phyloP scores from a whole-genome alignment of 2,888 invertebrate genomes.

The Phorcus lineatus region DNA sequence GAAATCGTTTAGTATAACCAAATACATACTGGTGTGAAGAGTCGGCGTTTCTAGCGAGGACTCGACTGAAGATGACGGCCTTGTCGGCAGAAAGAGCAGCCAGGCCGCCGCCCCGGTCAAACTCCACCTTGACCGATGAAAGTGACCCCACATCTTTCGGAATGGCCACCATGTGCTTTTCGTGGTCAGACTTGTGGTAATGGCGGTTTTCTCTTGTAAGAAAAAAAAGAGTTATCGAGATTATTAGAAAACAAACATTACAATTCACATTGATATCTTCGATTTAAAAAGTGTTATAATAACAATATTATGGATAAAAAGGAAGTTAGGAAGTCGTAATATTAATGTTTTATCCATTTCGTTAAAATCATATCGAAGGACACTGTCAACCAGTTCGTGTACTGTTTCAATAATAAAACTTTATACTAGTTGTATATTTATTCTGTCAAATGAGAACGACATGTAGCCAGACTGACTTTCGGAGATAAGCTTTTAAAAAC shows the following conservation, averaged over 20 bases:
- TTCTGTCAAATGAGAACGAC: too few relatives aligned
- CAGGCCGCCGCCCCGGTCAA: constrained; percentile 38
- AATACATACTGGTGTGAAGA: constrained; percentile 34
- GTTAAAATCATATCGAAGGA: too few relatives aligned
- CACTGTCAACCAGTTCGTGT: too few relatives aligned
- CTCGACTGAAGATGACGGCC: constrained; percentile 45
- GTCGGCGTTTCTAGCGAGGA: constrained; percentile 43
- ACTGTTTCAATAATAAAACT: too few relatives aligned
- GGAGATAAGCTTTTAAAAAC: too few relatives aligned
- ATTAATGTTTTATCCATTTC: too few relatives aligned
- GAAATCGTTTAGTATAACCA: background rate
- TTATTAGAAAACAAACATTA: background rate
- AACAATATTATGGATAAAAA: too few relatives aligned
- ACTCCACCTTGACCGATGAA: constrained; percentile 50
- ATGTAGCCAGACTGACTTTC: too few relatives aligned
- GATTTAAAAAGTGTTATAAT: too few relatives aligned
- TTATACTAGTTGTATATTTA: too few relatives aligned
- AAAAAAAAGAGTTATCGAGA: background rate
- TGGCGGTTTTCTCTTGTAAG: constrained; percentile 31
- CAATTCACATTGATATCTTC: too few relatives aligned
- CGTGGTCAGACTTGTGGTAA: constrained; percentile 43
- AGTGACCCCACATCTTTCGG: constrained; percentile 47
- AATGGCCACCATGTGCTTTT: constrained; percentile 52
- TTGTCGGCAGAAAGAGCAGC: constrained; percentile 29
- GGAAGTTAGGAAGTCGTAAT: too few relatives aligned